Percentiles rank a stretch among this genome's conserved stretches.
Conservation (phyloP, 2,113 vertebrate species). For the Mystacornis crossleyi region DNA sequence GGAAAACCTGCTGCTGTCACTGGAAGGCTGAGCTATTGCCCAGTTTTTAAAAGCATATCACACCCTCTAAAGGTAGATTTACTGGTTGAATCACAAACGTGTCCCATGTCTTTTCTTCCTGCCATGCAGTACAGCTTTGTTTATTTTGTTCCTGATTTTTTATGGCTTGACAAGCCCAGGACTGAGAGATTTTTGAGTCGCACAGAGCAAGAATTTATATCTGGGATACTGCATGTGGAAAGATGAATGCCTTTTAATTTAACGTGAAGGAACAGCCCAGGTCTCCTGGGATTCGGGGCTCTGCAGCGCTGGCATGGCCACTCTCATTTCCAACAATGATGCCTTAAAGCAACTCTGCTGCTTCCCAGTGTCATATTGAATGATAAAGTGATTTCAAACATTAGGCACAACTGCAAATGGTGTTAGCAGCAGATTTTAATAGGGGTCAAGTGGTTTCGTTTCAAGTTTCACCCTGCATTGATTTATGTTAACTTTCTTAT, state of each 20-base stretch:
- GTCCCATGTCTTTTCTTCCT: neutral
- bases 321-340: neutral
- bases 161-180: neutral
- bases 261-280: neutral
- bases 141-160: neutral
- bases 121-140: neutral
- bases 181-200: neutral
- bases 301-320: neutral
- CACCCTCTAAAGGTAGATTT: neutral
- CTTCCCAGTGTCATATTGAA: neutral
- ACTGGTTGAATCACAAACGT: neutral
- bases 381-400: neutral
- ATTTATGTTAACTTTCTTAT: neutral
- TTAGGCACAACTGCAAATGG: neutral
- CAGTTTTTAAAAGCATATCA: neutral
- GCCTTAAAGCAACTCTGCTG: neutral
- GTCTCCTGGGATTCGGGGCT: neutral
- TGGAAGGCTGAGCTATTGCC: neutral
- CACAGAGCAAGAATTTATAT: neutral
- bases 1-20: neutral
- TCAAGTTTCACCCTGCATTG: neutral
- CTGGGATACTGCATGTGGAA: neutral
- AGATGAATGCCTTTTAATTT: conserved; percentile 5
- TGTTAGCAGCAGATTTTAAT: conserved; percentile 6
- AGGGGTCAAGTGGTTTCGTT: neutral